Base-by-base conservation (phyloP, 2,888 invertebrate species). In the Calliphora vomitoria region DNA sequence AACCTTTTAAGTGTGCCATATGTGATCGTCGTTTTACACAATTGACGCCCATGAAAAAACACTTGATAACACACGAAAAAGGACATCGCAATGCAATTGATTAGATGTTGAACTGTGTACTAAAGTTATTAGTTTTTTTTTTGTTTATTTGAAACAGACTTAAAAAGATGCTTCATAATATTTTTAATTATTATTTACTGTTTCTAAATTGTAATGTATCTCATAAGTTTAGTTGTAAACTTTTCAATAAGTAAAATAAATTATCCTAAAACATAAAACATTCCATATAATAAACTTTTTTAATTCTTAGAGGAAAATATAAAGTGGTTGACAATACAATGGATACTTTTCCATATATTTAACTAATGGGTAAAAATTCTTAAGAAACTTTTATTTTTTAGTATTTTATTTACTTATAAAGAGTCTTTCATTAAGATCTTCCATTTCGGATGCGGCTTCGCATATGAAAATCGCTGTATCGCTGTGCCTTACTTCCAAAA, bases 41-140 rank as follows among this genome's bases (percentile, higher is more conserved):
- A 50, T 66, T 88, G 69, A 87, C 88, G 4, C 88, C 88, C 18
- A 88, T 88, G 88, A 88, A 88, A 58, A 88, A 88, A 60, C 88
- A 88, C 62, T 8, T 85, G 20, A 72, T 74, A 18, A 88, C 82
- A 8, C 88, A 88, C 41, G 87, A 88, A 69, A 81, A 83, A 78
- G 88, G 87, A 50, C 79, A 74, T 74, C 79, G 79, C n/a, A 84
- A 79, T 74, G 84, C 84, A 10, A 71, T 79, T 66, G 72, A 78
- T 74, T 84, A 3, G 4, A 15, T 10, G 44, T 44, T 8, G 35
- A 5, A 11, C 18, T n/a, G n/a, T 44, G 31, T 72, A 41, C 41
- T 64, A 2, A 38, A 41, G 44, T 20, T 53, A 69, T 15, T 35
- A 8, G 31, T 64, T 60, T 20, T 11, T 13, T 44, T 55, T 58